Evolutionary conservation across 2,888 invertebrate genomes (phyloP), one percentile per base, ranked within the genome.

Genomic region (Chelonus formosanus): DNA sequence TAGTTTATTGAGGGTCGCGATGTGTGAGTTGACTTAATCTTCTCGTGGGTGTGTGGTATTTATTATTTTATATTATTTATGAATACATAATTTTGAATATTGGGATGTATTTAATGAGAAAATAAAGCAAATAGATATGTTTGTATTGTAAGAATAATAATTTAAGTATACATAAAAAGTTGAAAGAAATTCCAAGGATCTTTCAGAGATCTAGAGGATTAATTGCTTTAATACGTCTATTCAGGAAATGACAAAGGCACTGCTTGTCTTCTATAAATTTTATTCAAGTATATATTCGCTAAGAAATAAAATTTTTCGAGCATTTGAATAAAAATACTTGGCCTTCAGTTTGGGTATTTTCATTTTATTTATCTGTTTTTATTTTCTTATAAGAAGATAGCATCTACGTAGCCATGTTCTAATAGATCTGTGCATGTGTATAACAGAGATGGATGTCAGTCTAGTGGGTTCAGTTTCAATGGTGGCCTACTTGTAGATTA

Each of bases 1-100:
- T 68, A 67, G 65, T 65, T 61, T 71, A 56, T 70, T 68, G 70
- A 63, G 69, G 73, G 79, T 75, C 76, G 80, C 76, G 79, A 73
- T 71, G 55, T 44, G 55, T 20, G 20, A 20, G 20, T 63, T 67
- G 44, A 55, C 44, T 55, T 34, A 56, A 48, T 44, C 20, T 61
- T 47, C 40, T 36, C 7, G 32, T 34, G 56, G 54, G 43, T 60
- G 31, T 59, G 55, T 61, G 40, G 6, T 40, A 48, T 43, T 44
- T 54, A 36, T 47, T 54, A 63, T 65, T 63, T 32, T 36, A 47
- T 35, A 44, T 8, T 45, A 5, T 45, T 45, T 45, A 45, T 45
- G 3, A 45, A 20, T 20, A 20, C 20, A 20, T 20, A 20, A 20
- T 20, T 20, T 20, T 20, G 20, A 20, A 20, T 20, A 20, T 20